Evolutionary conservation across 2,888 invertebrate species (phyloP).

Genomic region (Desoria tigrina): DNA sequence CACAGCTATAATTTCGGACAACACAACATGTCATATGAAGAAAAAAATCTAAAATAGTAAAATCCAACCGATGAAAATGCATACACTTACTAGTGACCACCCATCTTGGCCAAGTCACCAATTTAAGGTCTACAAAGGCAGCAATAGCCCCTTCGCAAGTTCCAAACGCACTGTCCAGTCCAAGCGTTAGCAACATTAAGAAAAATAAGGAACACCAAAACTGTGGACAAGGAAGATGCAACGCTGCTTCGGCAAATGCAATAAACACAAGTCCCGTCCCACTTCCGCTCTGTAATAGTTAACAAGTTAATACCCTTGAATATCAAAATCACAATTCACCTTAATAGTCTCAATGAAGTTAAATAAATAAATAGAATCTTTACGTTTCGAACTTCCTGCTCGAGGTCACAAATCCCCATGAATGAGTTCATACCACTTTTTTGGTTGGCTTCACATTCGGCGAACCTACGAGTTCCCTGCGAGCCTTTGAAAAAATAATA

Average conservation of each 20-base stretch:
- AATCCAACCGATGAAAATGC: no score
- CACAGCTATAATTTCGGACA: conserved; percentile 12
- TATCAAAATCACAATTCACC: not conserved
- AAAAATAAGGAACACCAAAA: conserved; percentile 38
- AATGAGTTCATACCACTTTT: not conserved
- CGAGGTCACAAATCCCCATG: not conserved
- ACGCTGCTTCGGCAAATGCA: conserved; percentile 35
- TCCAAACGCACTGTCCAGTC: conserved; percentile 37
- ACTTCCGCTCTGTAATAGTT: conserved; percentile 24
- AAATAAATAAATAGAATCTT: not conserved
- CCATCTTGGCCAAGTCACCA: conserved; percentile 21
- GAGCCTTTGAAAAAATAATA: no score
- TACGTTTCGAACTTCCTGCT: conserved; percentile 3
- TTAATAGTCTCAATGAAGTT: not conserved
- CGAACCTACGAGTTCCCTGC: not conserved
- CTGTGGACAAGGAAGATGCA: conserved; percentile 18
- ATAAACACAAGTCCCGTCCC: conserved; percentile 43
- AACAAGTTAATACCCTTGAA: not conserved
- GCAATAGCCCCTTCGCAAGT: conserved; percentile 33
- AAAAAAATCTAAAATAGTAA: no score
- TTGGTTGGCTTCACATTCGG: not conserved
- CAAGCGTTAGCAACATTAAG: conserved; percentile 36
- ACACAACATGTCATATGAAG: not conserved
- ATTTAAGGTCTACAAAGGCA: conserved; percentile 21
- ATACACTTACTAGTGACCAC: conserved; percentile 23